Base-by-base conservation (phyloP, 2,797 vertebrate species). In the Sebastes steindachneri region DNA sequence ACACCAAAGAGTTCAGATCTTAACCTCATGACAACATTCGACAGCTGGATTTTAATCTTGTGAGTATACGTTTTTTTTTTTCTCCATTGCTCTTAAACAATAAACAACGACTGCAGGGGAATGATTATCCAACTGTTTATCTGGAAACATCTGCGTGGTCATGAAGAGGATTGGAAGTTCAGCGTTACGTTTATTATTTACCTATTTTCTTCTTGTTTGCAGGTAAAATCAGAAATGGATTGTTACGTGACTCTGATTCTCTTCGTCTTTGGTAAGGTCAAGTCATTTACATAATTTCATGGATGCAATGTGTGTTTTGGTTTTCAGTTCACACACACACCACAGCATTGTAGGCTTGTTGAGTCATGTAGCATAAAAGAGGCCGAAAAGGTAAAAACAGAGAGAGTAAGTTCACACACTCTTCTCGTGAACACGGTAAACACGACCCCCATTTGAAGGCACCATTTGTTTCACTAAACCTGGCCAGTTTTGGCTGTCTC, bases 231-330 rank as follows among this genome's bases (percentile, higher is more conserved):
- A 28, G 6, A 51, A n/a, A 85, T 78, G 83, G 57, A 59, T 33
- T 3, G 9, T 17, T 23, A 9, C 4, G 1, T 9, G 10, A 26
- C 33, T 37, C 15, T 73, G n/a, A 35, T 54, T 41, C 29, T 79
- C n/a, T 23, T 82, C 25, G 0, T 59, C 29, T 9, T 45, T 12
- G 75, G 75, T 86, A 59, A 72, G 79, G 10, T 58, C 23, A 37
- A 28, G 0, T 29, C 9, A 19, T 29, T 54, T 19, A 9, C 19
- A 3, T 51, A 3, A 53, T 12, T 3, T 62, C 4, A 68, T 17
- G 3, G 10, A 9, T 35, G 12, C 28, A 37, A 28, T 29, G 15
- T 60, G 17, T 9, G 2, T 29, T 60, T 54, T 41, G n/a, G 19
- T 65, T 65, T 58, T 26, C 2, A 21, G 25, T 68, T 29, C 19